Evolutionary conservation across 53 echinoderm and acorn worm species (phyloP), one percentile per base, ranked within the genome.

Genomic region (Glandiceps talaboti): DNA sequence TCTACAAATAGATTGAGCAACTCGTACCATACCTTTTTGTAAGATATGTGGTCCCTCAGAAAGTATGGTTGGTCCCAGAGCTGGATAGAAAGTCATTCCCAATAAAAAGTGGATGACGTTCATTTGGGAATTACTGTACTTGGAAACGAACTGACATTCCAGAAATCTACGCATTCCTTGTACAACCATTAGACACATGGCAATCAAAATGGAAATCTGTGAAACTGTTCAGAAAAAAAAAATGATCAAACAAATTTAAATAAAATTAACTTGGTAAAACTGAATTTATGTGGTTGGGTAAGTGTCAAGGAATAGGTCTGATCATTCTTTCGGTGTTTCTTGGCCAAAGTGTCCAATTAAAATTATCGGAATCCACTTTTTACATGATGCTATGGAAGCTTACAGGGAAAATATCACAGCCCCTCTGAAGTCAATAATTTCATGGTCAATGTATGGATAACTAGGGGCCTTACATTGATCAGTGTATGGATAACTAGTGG

Each of bases 81-180:
- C 73, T 0, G 88, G 75, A 75, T 94, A 94, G 45, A 90, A 90
- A 26, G 84, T 33, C 25, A 88, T 25, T 0, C 94, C 94, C 14
- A 90, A 45, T 33, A 96, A 29, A 82, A 93, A 96, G 77, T 96
- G 96, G 28, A 82, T 31, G 0, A 96, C n/a, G 32, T 96, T 88
- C 30, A 96, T 96, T 79, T 87, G 90, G 28, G 96, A 86, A 32
- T 85, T 90, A 26, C 93, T 93, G 81, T 93, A 93, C 6, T 80
- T 86, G 76, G 92, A 93, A 31, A 96, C 80, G 30, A 88, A 86
- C 32, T 90, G 27, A 76, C 90, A 93, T 33, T 96, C 96, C 14
- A 88, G 86, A 6, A 90, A 29, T 14, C 96, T 84, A 32, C 93
- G 86, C 14, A 73, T 30, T 12, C 94, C 96, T 64, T 96, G 96